These are phyloP conservation scores for Indri indri DNA, from an alignment of 2,113 vertebrate genomes.

Conservation along the genomic window DNA sequence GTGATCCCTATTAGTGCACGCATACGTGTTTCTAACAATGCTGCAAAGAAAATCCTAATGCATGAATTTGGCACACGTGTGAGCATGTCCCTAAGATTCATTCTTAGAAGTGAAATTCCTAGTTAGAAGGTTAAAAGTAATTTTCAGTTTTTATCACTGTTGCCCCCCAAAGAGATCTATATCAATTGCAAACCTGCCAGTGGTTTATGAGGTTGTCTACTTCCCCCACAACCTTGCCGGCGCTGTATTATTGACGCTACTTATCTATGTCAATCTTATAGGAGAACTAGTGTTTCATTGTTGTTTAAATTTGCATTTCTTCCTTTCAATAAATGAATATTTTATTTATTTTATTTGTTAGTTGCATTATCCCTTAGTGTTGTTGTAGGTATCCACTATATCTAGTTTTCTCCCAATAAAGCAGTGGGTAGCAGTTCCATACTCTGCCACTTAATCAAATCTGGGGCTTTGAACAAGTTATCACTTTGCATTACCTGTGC, in stretches of 20 bases:
- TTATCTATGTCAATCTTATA: background rate
- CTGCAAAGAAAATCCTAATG: background rate
- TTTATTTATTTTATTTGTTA: background rate
- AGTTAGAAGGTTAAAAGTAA: background rate
- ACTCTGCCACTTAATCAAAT: background rate
- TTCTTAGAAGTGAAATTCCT: background rate
- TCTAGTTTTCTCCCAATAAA: background rate
- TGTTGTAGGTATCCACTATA: background rate
- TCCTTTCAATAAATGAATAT: background rate
- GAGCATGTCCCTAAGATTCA: background rate
- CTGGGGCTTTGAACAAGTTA: background rate
- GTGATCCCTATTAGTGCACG: background rate
- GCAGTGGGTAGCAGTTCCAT: background rate
- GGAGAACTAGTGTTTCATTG: background rate
- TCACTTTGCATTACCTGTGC: background rate
- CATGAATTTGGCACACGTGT: background rate
- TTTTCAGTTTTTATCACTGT: background rate
- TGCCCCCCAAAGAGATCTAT: background rate
- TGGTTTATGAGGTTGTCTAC: background rate
- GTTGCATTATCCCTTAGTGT: background rate
- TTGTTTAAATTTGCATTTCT: background rate
- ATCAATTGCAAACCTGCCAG: background rate
- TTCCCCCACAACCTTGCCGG: background rate
- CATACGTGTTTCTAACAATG: background rate
- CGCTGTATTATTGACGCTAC: background rate